Evolutionary conservation across 2,888 invertebrate genomes (phyloP).

Genomic region (Trypoxylon attenuatum): DNA sequence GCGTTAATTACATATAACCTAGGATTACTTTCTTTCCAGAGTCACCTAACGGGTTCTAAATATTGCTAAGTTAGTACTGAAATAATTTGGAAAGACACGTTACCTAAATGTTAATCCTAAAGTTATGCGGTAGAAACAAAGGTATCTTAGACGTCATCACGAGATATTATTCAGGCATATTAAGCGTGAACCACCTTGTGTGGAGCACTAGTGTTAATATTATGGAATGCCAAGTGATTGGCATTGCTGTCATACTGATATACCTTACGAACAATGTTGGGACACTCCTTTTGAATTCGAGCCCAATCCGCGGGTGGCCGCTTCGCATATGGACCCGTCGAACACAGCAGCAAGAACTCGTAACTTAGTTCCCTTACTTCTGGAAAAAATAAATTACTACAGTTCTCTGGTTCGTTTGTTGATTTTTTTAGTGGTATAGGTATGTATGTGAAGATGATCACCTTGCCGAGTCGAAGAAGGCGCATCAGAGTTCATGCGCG

Average conservation of each 20-base stretch:
- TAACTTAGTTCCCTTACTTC: conserved; percentile 70
- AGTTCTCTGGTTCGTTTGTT: too few relatives aligned
- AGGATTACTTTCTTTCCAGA: too few relatives aligned
- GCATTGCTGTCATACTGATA: conserved; percentile 56
- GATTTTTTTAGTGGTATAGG: too few relatives aligned
- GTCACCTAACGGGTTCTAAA: not conserved
- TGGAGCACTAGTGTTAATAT: conserved; percentile 32
- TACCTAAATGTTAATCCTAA: not conserved
- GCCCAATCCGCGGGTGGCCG: conserved; percentile 76
- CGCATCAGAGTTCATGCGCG: conserved; percentile 52
- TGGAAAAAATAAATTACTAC: too few relatives aligned
- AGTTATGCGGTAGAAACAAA: conserved; percentile 6
- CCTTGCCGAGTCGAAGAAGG: conserved; percentile 53
- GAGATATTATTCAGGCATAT: conserved; percentile 15
- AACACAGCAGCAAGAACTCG: conserved; percentile 76
- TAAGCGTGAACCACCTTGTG: conserved; percentile 23
- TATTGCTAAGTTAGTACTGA: conserved; percentile 18
- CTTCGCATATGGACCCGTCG: conserved; percentile 77
- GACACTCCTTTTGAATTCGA: conserved; percentile 76
- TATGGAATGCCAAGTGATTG: conserved; percentile 52
- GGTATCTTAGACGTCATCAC: conserved; percentile 14
- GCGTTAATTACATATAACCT: too few relatives aligned
- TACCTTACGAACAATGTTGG: conserved; percentile 77
- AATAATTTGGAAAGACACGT: not conserved
- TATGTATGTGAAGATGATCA: conserved; percentile 21